These are phyloP conservation scores for Drosophila limbata DNA, from an alignment of 2,888 invertebrate species.

Conservation along the genomic window DNA sequence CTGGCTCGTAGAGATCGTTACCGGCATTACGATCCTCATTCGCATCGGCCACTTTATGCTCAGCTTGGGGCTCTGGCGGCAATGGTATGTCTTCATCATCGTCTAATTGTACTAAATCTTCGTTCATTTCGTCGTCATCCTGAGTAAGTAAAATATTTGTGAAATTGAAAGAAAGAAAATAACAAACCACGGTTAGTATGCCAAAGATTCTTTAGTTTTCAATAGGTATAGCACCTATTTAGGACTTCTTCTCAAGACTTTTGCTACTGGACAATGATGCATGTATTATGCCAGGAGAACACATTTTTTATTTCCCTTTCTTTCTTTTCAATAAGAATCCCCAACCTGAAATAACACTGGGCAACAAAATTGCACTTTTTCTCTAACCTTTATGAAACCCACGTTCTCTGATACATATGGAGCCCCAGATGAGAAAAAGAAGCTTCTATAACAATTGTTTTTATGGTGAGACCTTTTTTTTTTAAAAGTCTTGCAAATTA, in stretches of 20 bases:
- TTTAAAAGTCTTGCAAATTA: too few relatives aligned
- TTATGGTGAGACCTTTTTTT: too few relatives aligned
- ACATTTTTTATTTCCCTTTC: background rate
- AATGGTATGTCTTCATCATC: constrained; percentile 84
- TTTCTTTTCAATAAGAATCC: background rate
- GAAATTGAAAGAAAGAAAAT: constrained; percentile 85
- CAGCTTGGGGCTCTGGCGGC: constrained; percentile 74
- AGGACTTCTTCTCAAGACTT: background rate
- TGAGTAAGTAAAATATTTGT: constrained; percentile 81
- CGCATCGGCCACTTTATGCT: constrained; percentile 27
- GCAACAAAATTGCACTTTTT: background rate
- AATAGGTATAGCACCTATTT: background rate
- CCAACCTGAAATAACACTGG: background rate
- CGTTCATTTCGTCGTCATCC: constrained; percentile 86
- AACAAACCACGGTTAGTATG: constrained; percentile 86
- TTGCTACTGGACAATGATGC: background rate
- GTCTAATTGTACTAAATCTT: constrained; percentile 85
- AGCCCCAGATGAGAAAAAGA: background rate
- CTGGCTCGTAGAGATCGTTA: constrained; percentile 83
- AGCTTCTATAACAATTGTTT: background rate
- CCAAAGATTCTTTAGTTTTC: constrained; percentile 58
- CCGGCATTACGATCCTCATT: constrained; percentile 31
- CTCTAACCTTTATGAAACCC: background rate
- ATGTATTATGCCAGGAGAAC: background rate
- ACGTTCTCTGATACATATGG: background rate